phyloP scores from a whole-genome alignment of 1,140 invertebrate species.

The Calephelis virginiensis region DNA sequence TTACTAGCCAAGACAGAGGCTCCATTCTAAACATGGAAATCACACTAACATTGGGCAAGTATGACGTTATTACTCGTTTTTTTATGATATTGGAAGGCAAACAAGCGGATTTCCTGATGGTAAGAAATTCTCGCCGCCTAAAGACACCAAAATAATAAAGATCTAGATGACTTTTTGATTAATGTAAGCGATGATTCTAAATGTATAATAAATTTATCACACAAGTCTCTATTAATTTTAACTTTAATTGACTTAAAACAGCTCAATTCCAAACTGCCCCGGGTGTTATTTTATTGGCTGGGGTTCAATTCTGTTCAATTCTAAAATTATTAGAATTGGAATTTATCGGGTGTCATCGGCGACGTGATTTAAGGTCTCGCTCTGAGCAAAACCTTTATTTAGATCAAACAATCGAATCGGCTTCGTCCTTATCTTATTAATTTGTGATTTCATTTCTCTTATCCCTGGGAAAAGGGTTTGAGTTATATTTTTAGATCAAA shows the following conservation, averaged over 20 bases:
- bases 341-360: conserved; percentile 48
- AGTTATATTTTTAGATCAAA: not conserved
- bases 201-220: too few species aligned
- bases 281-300: conserved; percentile 64
- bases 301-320: conserved; percentile 55
- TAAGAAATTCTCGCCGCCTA: too few species aligned
- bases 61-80: too few species aligned
- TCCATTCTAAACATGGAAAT: too few species aligned
- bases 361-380: conserved; percentile 48
- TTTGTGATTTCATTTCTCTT: conserved; percentile 14
- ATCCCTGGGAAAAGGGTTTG: not conserved
- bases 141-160: too few species aligned
- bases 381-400: conserved; percentile 21
- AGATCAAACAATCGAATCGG: conserved; percentile 22
- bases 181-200: too few species aligned
- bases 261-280: conserved; percentile 52
- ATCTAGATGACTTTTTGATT: too few species aligned
- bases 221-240: conserved; percentile 47
- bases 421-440: conserved; percentile 19
- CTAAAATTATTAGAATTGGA: conserved; percentile 61
- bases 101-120: too few species aligned
- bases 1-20: too few species aligned
- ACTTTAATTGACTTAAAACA: conserved; percentile 59
- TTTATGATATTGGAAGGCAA: too few species aligned
- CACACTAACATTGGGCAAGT: too few species aligned